Conservation (phyloP, 1,140 invertebrate species). For the Heterodera schachtii region DNA sequence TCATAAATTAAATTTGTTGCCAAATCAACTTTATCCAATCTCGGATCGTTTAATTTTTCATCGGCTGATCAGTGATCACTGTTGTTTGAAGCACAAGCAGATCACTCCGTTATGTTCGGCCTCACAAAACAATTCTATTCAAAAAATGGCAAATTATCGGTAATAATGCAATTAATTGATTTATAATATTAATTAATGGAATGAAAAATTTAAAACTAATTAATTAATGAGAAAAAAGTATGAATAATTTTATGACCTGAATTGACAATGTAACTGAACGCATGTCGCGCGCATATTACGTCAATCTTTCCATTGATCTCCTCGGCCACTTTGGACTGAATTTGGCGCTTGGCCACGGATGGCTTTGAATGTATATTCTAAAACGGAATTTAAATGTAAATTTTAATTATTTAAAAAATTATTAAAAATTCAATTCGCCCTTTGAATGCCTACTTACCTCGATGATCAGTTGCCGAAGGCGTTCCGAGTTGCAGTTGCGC, state of each 20-base stretch:
- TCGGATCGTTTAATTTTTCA: neutral
- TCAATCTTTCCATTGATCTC: constrained; percentile 52
- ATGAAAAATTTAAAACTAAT: neutral
- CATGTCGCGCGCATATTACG: constrained; percentile 41
- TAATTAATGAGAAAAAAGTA: too few relatives aligned
- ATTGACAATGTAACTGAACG: constrained; percentile 29
- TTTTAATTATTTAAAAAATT: neutral
- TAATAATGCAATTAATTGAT: too few relatives aligned
- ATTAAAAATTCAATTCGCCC: too few relatives aligned
- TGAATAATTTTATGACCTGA: neutral
- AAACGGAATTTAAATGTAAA: constrained; percentile 18
- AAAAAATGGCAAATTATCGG: too few relatives aligned
- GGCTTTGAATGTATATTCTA: constrained; percentile 52
- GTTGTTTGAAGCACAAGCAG: constrained; percentile 29
- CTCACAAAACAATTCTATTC: constrained; percentile 26
- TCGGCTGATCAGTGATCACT: neutral
- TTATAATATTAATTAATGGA: too few relatives aligned
- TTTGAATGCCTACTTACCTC: constrained; percentile 2
- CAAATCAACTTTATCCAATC: too few relatives aligned
- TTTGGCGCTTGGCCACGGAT: constrained; percentile 48
- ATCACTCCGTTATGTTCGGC: constrained; percentile 21
- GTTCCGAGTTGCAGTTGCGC: neutral
- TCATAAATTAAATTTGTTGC: too few relatives aligned
- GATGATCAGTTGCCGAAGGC: neutral
- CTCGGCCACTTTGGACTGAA: constrained; percentile 43